Evolutionary conservation across 2,888 invertebrate genomes (phyloP).

Genomic region (Caenorhabditis afra): DNA sequence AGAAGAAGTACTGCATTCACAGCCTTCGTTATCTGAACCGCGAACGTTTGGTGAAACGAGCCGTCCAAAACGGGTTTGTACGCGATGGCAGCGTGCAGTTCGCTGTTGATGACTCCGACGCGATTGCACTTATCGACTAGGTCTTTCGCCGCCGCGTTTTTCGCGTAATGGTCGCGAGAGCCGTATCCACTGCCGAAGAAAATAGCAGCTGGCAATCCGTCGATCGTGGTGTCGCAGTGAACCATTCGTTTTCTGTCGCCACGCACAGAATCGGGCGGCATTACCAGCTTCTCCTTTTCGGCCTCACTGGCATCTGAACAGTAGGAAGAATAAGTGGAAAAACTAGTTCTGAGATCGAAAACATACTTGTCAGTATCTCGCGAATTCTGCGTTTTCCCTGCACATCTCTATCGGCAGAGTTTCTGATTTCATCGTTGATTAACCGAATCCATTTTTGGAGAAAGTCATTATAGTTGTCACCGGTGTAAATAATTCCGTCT

Average conservation of each 20-base stretch:
- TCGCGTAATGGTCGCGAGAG: slow-evolving; percentile 45
- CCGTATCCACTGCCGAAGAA: slow-evolving; percentile 69
- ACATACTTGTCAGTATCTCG: slow-evolving; percentile 20
- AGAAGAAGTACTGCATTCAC: slow-evolving; percentile 32
- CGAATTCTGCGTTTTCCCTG: not conserved
- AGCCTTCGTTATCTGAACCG: slow-evolving; percentile 6
- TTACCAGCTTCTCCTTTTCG: slow-evolving; percentile 17
- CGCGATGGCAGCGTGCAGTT: slow-evolving; percentile 52
- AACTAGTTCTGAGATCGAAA: not conserved
- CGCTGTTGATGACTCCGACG: slow-evolving; percentile 57
- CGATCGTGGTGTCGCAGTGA: slow-evolving; percentile 62
- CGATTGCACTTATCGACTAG: slow-evolving; percentile 61
- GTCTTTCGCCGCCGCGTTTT: slow-evolving; percentile 63
- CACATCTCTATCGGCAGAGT: slow-evolving; percentile 2
- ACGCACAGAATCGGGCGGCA: slow-evolving; percentile 26
- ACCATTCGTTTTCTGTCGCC: slow-evolving; percentile 46
- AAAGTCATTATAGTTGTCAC: slow-evolving; percentile 43
- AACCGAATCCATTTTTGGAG: slow-evolving; percentile 4
- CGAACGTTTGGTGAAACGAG: slow-evolving; percentile 18
- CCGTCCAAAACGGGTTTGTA: slow-evolving; percentile 28
- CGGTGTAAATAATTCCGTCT: slow-evolving; percentile 31
- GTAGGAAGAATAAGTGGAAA: not conserved
- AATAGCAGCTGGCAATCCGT: slow-evolving; percentile 55
- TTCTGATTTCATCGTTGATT: slow-evolving; percentile 6
- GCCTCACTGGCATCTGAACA: slow-evolving; percentile 34